Conservation (phyloP, 2,888 invertebrate species). For the Dusona sp. region DNA sequence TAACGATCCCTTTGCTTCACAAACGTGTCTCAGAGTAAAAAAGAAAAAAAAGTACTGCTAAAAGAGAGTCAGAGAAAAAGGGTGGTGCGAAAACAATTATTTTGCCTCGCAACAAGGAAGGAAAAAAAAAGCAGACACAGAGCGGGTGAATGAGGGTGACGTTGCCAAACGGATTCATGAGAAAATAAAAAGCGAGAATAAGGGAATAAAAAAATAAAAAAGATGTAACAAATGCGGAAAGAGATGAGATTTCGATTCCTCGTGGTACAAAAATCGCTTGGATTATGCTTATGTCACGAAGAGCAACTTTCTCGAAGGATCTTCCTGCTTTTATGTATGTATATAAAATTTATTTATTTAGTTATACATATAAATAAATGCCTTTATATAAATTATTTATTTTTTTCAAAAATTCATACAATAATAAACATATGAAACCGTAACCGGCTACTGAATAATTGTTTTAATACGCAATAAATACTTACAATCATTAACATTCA, state of each 20-base stretch:
- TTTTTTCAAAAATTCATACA: neutral
- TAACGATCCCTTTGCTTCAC: conserved; percentile 55
- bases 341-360: neutral
- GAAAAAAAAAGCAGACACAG: conserved; percentile 21
- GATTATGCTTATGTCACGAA: conserved; percentile 71
- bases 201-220: conserved; percentile 11
- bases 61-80: neutral
- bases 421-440: no score
- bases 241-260: conserved; percentile 61
- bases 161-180: conserved; percentile 29
- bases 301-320: conserved; percentile 49
- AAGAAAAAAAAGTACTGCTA: neutral
- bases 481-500: neutral
- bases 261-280: conserved; percentile 66
- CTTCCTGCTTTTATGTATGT: neutral
- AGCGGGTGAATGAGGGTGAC: neutral
- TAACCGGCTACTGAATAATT: no score
- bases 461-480: neutral
- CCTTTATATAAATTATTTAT: neutral
- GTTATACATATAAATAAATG: neutral
- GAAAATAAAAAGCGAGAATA: conserved; percentile 29
- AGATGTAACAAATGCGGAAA: conserved; percentile 23
- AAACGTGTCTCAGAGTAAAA: conserved; percentile 7
- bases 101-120: conserved; percentile 27
- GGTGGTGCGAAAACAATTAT: conserved; percentile 52